Base-by-base conservation (phyloP, 37 sponge, comb jelly and placozoan species). In the Diacarnus erythraeanus region DNA sequence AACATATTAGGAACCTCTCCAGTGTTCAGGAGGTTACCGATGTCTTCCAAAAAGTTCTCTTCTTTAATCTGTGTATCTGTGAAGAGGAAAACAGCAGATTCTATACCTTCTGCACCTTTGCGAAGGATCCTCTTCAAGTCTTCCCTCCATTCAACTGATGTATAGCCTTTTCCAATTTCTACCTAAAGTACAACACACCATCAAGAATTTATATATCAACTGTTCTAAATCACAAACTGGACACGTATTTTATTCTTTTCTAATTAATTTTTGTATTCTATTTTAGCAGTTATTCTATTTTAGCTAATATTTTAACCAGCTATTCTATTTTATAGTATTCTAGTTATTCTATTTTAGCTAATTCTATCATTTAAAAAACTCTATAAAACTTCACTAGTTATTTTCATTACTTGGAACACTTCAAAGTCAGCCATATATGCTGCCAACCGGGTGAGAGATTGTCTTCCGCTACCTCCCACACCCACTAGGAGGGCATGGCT, bases 1-100 rank as follows among this genome's bases (percentile, higher is more conserved):
- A 95, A 97, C 82, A 97, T 84, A 86, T 97, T 97, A 17, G 98
- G 98, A 15, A 97, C 98, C 73, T 97, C 98, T 18, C 98, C 98
- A 35, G 95, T 74, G 64, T 97, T 97, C 57, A 97, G 78, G 38
- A 97, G 61, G 71, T 95, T 97, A 70, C 86, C 90, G 80, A 97
- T 88, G 81, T 97, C 98, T 76, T 97, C 98, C n/a, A 97, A 74
- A 57, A 97, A 97, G 75, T 65, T 86, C 68, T 97, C 98, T 66
- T 97, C 82, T 71, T 97, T 97, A 82, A 97, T 97, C 60, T 95
- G 93, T 12, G 91, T 90, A 77, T 90, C 90, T 33, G 93, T 95
- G 83, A 97, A 97, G 38, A 97, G 86, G 87, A 97, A 97, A 8
- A 95, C 93, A 42, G 93, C 84, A 18, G 69, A 83, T 54, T 64